These are phyloP conservation scores for Nannobrachium achirus DNA, from an alignment of 2,113 vertebrate species.

Conservation along the genomic window DNA sequence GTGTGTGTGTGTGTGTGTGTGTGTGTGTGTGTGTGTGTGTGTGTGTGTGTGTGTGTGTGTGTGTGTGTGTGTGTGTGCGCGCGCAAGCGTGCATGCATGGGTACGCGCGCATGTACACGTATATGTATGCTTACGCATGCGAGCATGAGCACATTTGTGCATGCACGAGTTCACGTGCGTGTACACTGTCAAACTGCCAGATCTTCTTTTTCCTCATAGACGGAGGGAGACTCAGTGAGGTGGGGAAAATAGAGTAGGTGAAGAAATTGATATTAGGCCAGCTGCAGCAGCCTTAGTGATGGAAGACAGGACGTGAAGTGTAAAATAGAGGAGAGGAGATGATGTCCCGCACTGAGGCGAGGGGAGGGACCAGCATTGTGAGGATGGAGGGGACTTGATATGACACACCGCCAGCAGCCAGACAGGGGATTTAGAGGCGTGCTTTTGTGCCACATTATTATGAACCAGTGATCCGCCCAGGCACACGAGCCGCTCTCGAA, in stretches of 20 bases:
- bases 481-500: constrained; percentile 63
- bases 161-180: too few relatives aligned
- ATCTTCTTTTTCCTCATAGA: constrained; percentile 43
- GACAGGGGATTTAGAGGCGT: constrained; percentile 61
- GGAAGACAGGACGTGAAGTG: constrained; percentile 50
- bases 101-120: too few relatives aligned
- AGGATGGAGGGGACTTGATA: constrained; percentile 61
- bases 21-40: neutral
- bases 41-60: constrained; percentile 4
- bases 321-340: constrained; percentile 56
- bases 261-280: constrained; percentile 53
- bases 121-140: too few relatives aligned
- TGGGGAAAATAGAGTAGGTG: constrained; percentile 45
- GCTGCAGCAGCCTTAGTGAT: constrained; percentile 62
- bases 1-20: neutral
- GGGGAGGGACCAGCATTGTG: constrained; percentile 29
- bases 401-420: constrained; percentile 55
- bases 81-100: too few relatives aligned
- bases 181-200: constrained; percentile 40
- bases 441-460: constrained; percentile 74
- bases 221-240: constrained; percentile 39
- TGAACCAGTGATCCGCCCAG: constrained; percentile 66
- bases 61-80: too few relatives aligned
- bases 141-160: too few relatives aligned
- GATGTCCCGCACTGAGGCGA: constrained; percentile 45